phyloP scores from a whole-genome alignment of 2,113 vertebrate species.

The Urocitellus parryii region DNA sequence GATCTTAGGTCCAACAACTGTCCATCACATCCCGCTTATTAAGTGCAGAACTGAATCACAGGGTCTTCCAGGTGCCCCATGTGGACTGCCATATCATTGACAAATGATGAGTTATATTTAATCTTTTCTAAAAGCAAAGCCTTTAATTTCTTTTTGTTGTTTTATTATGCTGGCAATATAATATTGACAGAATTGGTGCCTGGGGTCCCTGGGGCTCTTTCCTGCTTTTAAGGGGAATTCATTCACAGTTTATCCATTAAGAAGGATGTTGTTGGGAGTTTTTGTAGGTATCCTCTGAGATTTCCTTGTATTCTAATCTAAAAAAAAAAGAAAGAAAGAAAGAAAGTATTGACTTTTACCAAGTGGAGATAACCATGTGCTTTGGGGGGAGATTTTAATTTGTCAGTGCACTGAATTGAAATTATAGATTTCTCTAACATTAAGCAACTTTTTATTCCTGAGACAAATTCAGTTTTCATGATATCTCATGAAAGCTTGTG shows the following conservation, averaged over 20 bases:
- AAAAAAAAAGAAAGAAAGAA: background rate
- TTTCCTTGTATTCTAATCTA: conserved; percentile 13
- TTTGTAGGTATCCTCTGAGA: background rate
- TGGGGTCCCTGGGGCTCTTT: background rate
- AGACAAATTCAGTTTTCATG: background rate
- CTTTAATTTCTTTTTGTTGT: background rate
- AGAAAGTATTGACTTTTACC: background rate
- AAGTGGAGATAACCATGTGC: background rate
- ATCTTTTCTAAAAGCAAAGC: background rate
- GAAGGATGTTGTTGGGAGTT: background rate
- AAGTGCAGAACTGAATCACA: background rate
- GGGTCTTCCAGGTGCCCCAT: background rate
- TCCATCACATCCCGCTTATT: background rate
- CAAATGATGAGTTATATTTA: background rate
- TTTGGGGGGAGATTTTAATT: background rate
- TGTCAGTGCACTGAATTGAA: background rate
- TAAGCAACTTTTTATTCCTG: background rate
- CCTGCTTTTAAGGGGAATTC: background rate
- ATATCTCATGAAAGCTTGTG: background rate
- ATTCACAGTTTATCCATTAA: background rate
- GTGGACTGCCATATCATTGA: background rate
- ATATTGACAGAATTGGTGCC: background rate
- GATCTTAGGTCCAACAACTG: background rate
- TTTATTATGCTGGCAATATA: background rate
- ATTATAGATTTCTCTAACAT: background rate